Evolutionary conservation across 2,797 vertebrate genomes (phyloP), one percentile per base, ranked within the genome.

Genomic region (Todus mexicanus): DNA sequence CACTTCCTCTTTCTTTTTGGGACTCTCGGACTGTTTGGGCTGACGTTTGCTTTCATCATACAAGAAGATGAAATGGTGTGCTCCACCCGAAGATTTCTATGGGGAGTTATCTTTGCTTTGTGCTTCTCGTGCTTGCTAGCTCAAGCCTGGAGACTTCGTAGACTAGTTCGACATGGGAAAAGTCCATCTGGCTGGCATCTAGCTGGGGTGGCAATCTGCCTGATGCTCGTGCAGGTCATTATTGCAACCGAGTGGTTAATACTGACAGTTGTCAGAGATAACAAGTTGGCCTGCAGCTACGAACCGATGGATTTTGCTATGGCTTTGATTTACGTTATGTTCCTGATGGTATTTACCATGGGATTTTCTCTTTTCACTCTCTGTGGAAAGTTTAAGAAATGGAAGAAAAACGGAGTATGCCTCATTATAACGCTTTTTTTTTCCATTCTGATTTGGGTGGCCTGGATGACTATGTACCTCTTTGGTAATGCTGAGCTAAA

Each of bases 391-490:
- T 98, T 98, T 63, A 98, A 97, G 82, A 98, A 98, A 65, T 99
- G 99, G 99, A 99, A 98, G 96, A 98, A 98, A 95, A 99, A 98
- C 0, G 98, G 98, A 45, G 92, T 98, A 56, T 99, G 98, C 97
- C 97, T 99, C 91, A 97, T 99, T 90, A 88, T 98, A 85, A 98
- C 99, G 5, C 98, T 98, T 81, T 94, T 98, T 70, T 97, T 99
- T 83, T 99, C 99, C 3, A 68, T 98, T 95, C 97, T 99, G 77
- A 98, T 99, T 92, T 99, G 99, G 99, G 98, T 98, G 22, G 98
- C 99, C 90, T 99, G 99, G 99, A 97, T 99, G 97, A 98, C 98
- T 93, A 99, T 99, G 98, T 99, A 99, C 70, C 98, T 99, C 43
- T 99, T 98, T 6, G 99, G 98, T 50, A 99, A 99, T 1, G 77